Percentiles rank a stretch among this genome's conserved stretches.
Conservation (phyloP, 2,888 invertebrate species). For the Agelastica alni region DNA sequence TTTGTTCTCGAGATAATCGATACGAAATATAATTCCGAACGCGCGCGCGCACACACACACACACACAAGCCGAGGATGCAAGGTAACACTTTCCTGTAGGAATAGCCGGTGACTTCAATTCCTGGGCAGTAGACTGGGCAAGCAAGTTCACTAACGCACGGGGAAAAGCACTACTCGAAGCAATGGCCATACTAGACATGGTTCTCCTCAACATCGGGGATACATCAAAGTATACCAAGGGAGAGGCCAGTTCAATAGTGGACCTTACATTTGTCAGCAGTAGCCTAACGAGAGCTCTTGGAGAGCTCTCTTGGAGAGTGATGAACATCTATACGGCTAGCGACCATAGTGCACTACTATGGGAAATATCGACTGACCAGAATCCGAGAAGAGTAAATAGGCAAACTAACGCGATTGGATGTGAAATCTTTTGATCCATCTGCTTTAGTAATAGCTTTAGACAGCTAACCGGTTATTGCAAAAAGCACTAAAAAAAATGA, state of each 20-base stretch:
- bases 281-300: background rate
- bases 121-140: background rate
- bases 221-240: background rate
- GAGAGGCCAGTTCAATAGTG: background rate
- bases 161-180: background rate
- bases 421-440: background rate
- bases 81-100: background rate
- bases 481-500: background rate
- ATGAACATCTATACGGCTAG: too few species aligned
- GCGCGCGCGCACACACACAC: too few species aligned
- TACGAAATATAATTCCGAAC: too few species aligned
- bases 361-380: constrained; percentile 5
- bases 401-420: constrained; percentile 2
- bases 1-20: too few species aligned
- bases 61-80: background rate
- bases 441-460: background rate
- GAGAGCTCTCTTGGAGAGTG: background rate
- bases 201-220: too few species aligned
- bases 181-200: background rate
- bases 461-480: background rate
- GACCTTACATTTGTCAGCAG: background rate
- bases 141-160: too few species aligned
- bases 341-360: constrained; percentile 5
- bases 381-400: background rate
- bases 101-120: background rate